These are phyloP conservation scores for Metaphire vulgaris DNA, from an alignment of 1,140 invertebrate genomes.

Conservation along the genomic window DNA sequence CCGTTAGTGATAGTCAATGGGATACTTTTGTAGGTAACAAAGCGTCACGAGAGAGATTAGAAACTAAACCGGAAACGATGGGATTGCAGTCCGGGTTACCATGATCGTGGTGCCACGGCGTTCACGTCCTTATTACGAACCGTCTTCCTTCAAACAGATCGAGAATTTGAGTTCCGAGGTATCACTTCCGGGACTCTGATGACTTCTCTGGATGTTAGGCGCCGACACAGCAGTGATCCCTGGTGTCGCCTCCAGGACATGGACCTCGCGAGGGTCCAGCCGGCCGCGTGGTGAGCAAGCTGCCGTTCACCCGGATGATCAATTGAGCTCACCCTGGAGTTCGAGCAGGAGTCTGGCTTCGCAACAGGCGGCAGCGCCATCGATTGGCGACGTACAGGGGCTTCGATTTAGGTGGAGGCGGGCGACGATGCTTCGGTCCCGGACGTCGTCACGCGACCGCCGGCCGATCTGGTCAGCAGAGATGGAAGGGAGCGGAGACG, in stretches of 20 bases:
- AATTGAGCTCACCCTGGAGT: background rate
- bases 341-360: background rate
- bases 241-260: background rate
- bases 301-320: no score
- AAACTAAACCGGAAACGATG: no score
- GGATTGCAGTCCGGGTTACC: no score
- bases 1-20: no score
- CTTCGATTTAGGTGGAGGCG: no score
- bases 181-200: background rate
- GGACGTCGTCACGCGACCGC: no score
- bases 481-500: no score
- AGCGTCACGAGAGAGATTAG: no score
- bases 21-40: no score
- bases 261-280: background rate
- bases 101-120: background rate
- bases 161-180: background rate
- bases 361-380: background rate
- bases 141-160: background rate
- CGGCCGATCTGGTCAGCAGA: no score
- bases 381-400: no score
- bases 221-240: background rate
- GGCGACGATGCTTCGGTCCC: no score
- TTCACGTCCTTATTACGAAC: background rate
- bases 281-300: background rate
- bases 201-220: background rate